Evolutionary conservation across 2,888 invertebrate genomes (phyloP).

Genomic region (Schrankia costaestrigalis): DNA sequence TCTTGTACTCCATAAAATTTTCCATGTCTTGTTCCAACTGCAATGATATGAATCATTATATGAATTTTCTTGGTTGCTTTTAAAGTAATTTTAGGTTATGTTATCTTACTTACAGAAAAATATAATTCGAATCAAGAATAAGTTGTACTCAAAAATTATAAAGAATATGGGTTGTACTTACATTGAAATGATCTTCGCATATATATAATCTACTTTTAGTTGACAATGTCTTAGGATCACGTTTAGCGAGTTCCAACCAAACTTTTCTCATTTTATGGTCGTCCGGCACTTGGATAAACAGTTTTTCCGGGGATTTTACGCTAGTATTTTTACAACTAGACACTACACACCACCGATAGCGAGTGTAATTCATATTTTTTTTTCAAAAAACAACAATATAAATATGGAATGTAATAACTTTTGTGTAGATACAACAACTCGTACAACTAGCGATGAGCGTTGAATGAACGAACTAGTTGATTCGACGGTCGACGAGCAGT

Average conservation of each 20-base stretch:
- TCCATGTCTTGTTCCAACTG: conserved; percentile 41
- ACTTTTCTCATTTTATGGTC: not conserved
- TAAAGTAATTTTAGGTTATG: no score
- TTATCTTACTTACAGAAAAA: not conserved
- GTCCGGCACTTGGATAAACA: not conserved
- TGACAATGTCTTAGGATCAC: not conserved
- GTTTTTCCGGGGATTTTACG: not conserved
- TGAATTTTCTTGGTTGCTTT: no score
- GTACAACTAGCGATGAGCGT: no score
- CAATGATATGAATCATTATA: no score
- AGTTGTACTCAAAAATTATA: no score
- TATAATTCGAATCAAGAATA: no score
- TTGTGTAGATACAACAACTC: no score
- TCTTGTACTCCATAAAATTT: conserved; percentile 37
- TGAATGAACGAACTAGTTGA: no score
- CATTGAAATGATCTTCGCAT: conserved; percentile 2
- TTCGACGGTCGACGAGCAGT: no score
- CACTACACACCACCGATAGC: not conserved
- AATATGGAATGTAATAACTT: no score
- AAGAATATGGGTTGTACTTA: no score
- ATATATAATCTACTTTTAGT: not conserved
- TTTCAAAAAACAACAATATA: no score
- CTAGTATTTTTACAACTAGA: not conserved
- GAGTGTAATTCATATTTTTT: not conserved
- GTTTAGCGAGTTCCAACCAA: not conserved